phyloP scores from a whole-genome alignment of 2,797 vertebrate genomes.

The Rhinichthys osculus region DNA sequence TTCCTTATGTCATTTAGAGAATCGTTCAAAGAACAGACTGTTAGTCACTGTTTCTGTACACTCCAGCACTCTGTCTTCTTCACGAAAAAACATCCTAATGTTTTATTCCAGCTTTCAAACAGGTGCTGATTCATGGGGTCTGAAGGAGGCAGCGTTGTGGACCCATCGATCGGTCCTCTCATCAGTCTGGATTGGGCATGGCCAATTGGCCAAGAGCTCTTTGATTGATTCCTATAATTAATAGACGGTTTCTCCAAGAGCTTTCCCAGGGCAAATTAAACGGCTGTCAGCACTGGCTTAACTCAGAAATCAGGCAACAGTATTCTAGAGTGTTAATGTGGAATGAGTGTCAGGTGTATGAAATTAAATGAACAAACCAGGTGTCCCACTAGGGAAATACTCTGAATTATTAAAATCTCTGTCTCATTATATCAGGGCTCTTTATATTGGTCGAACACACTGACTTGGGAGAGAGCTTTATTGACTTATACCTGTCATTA shows the following conservation, averaged over 20 bases:
- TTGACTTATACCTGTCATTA: slow-evolving; percentile 50
- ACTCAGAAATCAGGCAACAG: slow-evolving; percentile 48
- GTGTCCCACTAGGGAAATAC: slow-evolving; percentile 60
- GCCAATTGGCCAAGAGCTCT: slow-evolving; percentile 51
- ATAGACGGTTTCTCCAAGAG: slow-evolving; percentile 43
- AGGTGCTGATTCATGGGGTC: slow-evolving; percentile 59
- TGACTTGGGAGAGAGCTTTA: slow-evolving; percentile 52
- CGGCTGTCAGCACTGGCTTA: slow-evolving; percentile 54
- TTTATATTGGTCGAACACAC: slow-evolving; percentile 50
- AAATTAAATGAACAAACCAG: slow-evolving; percentile 59
- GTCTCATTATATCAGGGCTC: slow-evolving; percentile 55
- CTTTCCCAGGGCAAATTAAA: slow-evolving; percentile 57
- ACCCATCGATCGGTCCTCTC: slow-evolving; percentile 55
- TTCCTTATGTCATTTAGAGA: slow-evolving; percentile 39
- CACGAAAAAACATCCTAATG: slow-evolving; percentile 15
- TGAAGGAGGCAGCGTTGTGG: slow-evolving; percentile 43
- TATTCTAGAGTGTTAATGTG: slow-evolving; percentile 54
- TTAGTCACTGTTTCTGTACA: slow-evolving; percentile 32
- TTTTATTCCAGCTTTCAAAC: slow-evolving; percentile 51
- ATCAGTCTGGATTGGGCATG: slow-evolving; percentile 47
- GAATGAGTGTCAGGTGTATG: slow-evolving; percentile 55
- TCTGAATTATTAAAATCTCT: slow-evolving; percentile 62
- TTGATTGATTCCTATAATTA: slow-evolving; percentile 53
- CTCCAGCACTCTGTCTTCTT: slow-evolving; percentile 33
- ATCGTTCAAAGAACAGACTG: slow-evolving; percentile 31